Base-by-base conservation (phyloP, 1,140 invertebrate species). In the Leptinotarsa lineolata region DNA sequence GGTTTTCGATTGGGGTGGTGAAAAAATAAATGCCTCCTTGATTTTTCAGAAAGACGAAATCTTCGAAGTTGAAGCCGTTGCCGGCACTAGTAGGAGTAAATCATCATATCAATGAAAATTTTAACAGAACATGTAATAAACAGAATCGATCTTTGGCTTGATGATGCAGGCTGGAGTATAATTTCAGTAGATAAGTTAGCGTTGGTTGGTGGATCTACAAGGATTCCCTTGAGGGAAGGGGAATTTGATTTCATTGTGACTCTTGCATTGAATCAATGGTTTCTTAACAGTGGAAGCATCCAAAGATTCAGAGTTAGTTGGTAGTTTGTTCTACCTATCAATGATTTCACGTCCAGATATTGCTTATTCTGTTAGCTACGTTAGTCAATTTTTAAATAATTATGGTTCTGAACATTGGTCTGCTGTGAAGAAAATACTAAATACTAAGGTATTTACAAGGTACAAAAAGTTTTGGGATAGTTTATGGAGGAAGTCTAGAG, bases 11-110 rank as follows among this genome's bases (percentile, higher is more conserved):
- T 82, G 92, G 66, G 91, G 91, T 64, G 92, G 92, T 83, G 92
- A 92, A 74, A 94, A 92, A 73, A 93, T 94, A 83, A 92, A 93
- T 85, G 92, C 94, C 0, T 92, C 92, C 12, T 84, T 94, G 11
- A 85, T 94, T 12, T 91, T 91, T 44, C 92, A 92, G 79, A 91
- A 93, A 81, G 90, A 92, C 78, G 91, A 91, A 68, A 90, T 92
- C 2, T 75, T 80, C 93, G 6, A 88, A 86, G 93, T 81, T 20
- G 48, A 88, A 39, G 90, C 94, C 1, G 96, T 95, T 4, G 95
- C 94, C 82, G 82, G 86, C n/a, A n/a, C n/a, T n/a, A n/a, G n/a
- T n/a, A n/a, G n/a, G n/a, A n/a, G n/a, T n/a, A n/a, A n/a, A n/a
- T n/a, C n/a, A n/a, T n/a, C n/a, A n/a, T n/a, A 12, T 70, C 5